phyloP scores from a whole-genome alignment of 2,113 vertebrate genomes.

The Narcine bancroftii region DNA sequence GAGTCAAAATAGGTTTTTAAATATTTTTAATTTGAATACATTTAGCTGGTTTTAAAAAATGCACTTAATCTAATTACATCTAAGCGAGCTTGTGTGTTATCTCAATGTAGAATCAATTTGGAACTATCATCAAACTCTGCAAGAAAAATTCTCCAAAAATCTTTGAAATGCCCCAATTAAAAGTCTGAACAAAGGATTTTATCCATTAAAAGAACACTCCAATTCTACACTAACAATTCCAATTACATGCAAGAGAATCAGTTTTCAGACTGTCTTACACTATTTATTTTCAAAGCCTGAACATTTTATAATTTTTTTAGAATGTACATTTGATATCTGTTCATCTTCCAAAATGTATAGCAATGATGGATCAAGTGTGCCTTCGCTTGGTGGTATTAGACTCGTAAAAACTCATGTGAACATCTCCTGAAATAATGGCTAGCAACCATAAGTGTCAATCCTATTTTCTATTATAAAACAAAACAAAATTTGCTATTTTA shows the following conservation, averaged over 20 bases:
- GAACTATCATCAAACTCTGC: not conserved
- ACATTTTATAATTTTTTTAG: not conserved
- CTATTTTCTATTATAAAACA: constrained; percentile 7
- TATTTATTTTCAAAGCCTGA: not conserved
- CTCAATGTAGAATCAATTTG: not conserved
- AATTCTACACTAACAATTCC: not conserved
- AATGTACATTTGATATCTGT: not conserved
- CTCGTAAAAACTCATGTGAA: not conserved
- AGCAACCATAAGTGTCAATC: not conserved
- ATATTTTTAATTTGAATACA: not conserved
- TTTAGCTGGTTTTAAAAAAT: not conserved
- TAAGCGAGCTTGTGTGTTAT: not conserved
- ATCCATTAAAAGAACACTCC: not conserved
- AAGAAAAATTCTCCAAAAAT: not conserved
- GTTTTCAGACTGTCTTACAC: not conserved
- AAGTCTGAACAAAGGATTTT: not conserved
- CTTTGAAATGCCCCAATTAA: not conserved
- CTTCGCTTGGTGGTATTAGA: no score
- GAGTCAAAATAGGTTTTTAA: not conserved
- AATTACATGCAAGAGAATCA: not conserved
- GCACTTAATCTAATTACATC: not conserved
- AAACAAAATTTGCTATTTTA: not conserved
- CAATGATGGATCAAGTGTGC: not conserved
- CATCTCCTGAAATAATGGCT: not conserved
- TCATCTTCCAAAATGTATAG: not conserved